These are phyloP conservation scores for Anolis apletophallus DNA, from an alignment of 2,797 vertebrate species.

Conservation along the genomic window DNA sequence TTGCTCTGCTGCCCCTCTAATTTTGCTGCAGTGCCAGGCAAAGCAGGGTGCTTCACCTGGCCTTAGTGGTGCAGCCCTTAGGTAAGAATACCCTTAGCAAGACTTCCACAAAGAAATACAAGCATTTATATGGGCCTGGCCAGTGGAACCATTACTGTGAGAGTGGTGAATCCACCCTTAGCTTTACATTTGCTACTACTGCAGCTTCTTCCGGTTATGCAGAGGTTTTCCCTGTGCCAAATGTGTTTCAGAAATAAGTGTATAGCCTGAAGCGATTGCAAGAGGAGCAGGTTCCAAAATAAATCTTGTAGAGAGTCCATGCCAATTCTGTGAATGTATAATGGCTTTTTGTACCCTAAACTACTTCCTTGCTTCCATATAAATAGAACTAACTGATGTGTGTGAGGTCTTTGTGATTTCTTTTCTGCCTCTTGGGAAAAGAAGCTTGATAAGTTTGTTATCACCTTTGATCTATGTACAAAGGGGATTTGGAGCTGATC, in stretches of 20 bases:
- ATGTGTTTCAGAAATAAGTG: too few species aligned
- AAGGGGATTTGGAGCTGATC: slow-evolving; percentile 12
- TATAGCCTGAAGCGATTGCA: too few species aligned
- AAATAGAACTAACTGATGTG: background rate
- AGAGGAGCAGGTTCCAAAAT: background rate
- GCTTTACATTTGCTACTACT: too few species aligned
- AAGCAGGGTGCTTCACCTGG: too few species aligned
- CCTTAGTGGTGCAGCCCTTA: background rate
- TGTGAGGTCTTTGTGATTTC: background rate
- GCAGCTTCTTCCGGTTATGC: too few species aligned
- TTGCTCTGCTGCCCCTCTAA: too few species aligned
- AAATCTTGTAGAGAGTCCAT: background rate
- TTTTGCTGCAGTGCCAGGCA: too few species aligned
- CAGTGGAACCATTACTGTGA: too few species aligned
- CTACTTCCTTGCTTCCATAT: background rate
- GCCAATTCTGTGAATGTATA: background rate
- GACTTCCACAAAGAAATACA: background rate
- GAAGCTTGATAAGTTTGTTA: background rate
- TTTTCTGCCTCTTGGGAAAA: background rate
- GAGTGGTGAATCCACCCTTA: too few species aligned
- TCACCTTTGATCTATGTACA: slow-evolving; percentile 19
- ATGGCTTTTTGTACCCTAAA: background rate
- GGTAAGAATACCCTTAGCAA: background rate
- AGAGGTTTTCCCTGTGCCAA: too few species aligned
- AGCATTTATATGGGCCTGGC: too few species aligned